Evolutionary conservation across 2,888 invertebrate species (phyloP), one percentile per base, ranked within the genome.

Genomic region (Macaria notata): DNA sequence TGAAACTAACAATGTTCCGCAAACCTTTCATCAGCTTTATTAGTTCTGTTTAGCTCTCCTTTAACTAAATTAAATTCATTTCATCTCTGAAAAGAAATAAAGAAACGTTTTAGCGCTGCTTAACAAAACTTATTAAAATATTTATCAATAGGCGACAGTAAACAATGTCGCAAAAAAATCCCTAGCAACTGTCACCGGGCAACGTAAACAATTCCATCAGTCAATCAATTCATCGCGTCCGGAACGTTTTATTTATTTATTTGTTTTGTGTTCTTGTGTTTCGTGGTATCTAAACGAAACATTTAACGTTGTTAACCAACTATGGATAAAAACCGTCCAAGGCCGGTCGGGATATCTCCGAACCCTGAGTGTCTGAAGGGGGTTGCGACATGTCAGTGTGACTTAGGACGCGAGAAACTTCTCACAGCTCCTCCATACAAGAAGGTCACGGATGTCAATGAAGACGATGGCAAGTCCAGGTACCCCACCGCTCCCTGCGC

Each of bases 401-500:
- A 88, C 65, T 63, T 91, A 63, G 91, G 91, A 58, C 85, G 88
- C 59, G 88, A 91, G 61, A 90, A 89, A 66, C 62, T 91, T 56
- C 76, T 89, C 1, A 88, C 89, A 31, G 91, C 91, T 38, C 90
- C 91, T 45, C 83, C 88, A 39, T 84, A 85, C 66, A 82, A 78
- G 61, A 76, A 75, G 4, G 51, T 71, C n/a, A 59, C 68, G 4
- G 69, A 72, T 6, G 62, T 76, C 1, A 62, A 67, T 29, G 76
- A 70, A 1, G 83, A 84, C 39, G 84, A 83, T 31, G 63, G 62
- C 31, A 79, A 76, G 56, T 76, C 80, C 2, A 77, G 89, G 42
- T 75, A 78, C 62, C 76, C 72, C 31, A 89, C 89, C 4, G 91
- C 91, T 3, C 87, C 89, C 2, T 82, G 84, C 56, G 73, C 70